These are phyloP conservation scores for Cyprinella venusta DNA, from an alignment of 2,797 vertebrate species.

Conservation along the genomic window DNA sequence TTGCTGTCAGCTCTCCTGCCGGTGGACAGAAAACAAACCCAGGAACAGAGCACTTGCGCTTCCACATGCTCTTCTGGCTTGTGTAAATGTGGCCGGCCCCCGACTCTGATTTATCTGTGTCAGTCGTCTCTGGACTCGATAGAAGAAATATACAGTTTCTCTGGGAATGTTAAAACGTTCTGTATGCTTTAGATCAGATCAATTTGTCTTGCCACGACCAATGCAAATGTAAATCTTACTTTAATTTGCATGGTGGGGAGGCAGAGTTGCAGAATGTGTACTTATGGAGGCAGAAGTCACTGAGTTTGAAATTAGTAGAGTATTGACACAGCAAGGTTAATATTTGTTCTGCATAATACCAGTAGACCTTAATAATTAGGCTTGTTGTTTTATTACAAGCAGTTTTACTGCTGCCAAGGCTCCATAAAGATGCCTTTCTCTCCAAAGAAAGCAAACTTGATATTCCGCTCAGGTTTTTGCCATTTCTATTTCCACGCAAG, in stretches of 20 bases:
- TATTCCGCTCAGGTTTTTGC: background rate
- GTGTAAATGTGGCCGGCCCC: conserved; percentile 32
- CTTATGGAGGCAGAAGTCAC: conserved; percentile 18
- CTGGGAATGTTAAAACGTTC: conserved; percentile 49
- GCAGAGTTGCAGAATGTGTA: background rate
- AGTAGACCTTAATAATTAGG: conserved; percentile 13
- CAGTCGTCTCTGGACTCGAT: conserved; percentile 24
- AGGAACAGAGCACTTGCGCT: conserved; percentile 42
- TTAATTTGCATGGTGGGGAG: conserved; percentile 9
- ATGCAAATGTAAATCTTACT: conserved; percentile 40
- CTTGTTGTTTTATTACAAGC: conserved; percentile 21
- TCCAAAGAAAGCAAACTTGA: background rate
- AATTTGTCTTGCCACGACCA: conserved; percentile 39
- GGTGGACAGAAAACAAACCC: conserved; percentile 54
- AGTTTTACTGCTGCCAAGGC: background rate
- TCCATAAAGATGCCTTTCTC: conserved; percentile 4
- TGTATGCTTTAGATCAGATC: conserved; percentile 48
- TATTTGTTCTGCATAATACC: conserved; percentile 23
- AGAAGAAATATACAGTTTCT: conserved; percentile 48
- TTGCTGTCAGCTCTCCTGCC: conserved; percentile 40
- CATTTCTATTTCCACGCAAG: conserved; percentile 14
- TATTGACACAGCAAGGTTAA: conserved; percentile 13
- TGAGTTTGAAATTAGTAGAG: background rate
- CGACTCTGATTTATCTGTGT: conserved; percentile 48
- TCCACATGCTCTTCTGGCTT: conserved; percentile 30